These are phyloP conservation scores for Metopolophium dirhodum DNA, from an alignment of 1,140 invertebrate genomes.

Conservation along the genomic window DNA sequence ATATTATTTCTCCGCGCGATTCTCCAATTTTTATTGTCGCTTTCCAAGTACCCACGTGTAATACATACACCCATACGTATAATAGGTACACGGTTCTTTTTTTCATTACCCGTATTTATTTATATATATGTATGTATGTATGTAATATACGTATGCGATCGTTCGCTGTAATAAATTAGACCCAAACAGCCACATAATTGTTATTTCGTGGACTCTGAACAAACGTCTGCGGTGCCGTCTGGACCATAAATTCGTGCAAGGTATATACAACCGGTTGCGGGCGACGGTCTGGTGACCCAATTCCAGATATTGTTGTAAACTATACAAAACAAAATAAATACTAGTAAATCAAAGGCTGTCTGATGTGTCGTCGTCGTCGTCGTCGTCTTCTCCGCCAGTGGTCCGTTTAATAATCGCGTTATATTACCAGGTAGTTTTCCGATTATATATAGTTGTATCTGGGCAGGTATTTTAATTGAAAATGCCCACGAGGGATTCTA, in stretches of 20 bases:
- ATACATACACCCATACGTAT: background rate
- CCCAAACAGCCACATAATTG: slow-evolving; percentile 3
- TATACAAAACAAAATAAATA: slow-evolving; percentile 19
- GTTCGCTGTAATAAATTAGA: slow-evolving; percentile 4
- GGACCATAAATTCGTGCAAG: slow-evolving; percentile 3
- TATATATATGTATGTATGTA: background rate
- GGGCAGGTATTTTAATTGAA: background rate
- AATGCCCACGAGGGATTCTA: background rate
- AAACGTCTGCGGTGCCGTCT: background rate
- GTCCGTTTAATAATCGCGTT: background rate
- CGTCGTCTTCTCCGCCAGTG: background rate
- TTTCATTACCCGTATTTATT: background rate
- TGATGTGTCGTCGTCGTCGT: background rate
- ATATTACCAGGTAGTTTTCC: background rate
- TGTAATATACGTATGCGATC: background rate
- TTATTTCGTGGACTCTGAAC: slow-evolving; percentile 21
- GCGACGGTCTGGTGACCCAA: slow-evolving; percentile 41
- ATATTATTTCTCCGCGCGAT: background rate
- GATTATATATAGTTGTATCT: background rate
- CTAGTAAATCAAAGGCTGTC: background rate
- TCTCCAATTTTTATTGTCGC: slow-evolving; percentile 9
- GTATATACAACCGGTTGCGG: slow-evolving; percentile 36
- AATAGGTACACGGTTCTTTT: background rate
- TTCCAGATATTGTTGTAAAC: background rate
- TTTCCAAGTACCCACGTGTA: background rate